Percentiles rank a stretch among this genome's conserved stretches.
Evolutionary conservation across 2,888 invertebrate genomes (phyloP).

Genomic region (Podabrus alpinus): DNA sequence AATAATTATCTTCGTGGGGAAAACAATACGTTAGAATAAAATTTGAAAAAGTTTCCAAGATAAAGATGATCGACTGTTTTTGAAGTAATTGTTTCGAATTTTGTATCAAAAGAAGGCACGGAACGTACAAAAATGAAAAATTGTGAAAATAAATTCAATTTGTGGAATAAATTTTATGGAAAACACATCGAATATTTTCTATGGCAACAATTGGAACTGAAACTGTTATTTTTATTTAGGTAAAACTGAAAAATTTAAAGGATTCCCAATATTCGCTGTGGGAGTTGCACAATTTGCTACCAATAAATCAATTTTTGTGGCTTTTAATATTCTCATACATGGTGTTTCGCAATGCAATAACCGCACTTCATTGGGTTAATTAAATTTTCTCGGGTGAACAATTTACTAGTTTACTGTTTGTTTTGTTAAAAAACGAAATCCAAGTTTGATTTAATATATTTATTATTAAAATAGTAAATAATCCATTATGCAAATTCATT

Average conservation of each 20-base stretch:
- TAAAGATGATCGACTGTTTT: neutral
- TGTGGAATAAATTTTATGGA: neutral
- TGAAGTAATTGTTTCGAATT: neutral
- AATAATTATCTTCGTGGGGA: neutral
- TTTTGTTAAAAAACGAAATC: neutral
- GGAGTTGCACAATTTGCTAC: neutral
- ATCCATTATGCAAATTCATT: neutral
- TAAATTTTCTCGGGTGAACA: neutral
- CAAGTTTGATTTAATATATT: neutral
- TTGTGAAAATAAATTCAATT: neutral
- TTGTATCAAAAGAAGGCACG: neutral
- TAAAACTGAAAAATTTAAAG: neutral
- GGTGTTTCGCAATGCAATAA: neutral
- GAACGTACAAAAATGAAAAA: neutral
- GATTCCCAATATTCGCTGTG: neutral
- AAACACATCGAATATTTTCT: neutral
- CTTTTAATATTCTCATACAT: neutral
- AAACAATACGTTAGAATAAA: neutral
- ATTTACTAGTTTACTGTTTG: neutral
- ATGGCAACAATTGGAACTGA: neutral
- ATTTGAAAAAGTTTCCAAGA: neutral
- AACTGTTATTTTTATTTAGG: neutral
- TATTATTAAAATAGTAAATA: neutral
- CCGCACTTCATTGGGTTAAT: neutral
- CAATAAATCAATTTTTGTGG: neutral